A percentile compares a stretch with the other conserved stretches of the same genome.
Conservation (phyloP, 2,797 vertebrate species). For the Ctenopoma kingsleyae region DNA sequence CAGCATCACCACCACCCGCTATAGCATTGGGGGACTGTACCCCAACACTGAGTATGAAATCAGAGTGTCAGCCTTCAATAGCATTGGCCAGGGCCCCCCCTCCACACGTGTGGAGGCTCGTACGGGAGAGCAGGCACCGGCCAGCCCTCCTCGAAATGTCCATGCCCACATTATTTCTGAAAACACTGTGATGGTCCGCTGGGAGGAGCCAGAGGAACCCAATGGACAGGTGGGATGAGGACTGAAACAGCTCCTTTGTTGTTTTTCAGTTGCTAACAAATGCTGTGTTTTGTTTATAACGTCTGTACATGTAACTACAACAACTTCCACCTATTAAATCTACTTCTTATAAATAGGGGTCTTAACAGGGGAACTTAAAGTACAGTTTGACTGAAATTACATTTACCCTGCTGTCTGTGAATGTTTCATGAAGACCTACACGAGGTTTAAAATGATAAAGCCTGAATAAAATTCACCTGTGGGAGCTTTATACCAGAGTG, state of each 20-base stretch:
- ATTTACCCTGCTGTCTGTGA: neutral
- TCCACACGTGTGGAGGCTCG: conserved; percentile 93
- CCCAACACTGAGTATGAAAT: conserved; percentile 98
- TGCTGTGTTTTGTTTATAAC: no score
- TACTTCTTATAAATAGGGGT: neutral
- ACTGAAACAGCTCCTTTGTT: neutral
- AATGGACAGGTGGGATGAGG: conserved; percentile 90
- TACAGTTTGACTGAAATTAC: neutral
- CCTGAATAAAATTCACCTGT: conserved; percentile 38
- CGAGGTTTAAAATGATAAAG: conserved; percentile 40
- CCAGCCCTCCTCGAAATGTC: conserved; percentile 94
- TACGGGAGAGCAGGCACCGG: conserved; percentile 95
- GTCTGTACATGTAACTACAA: no score
- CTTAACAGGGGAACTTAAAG: neutral
- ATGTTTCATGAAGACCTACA: neutral
- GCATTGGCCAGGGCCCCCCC: conserved; percentile 95
- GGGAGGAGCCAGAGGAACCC: conserved; percentile 98
- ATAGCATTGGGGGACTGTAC: conserved; percentile 98
- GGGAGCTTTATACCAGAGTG: conserved; percentile 47
- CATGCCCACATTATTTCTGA: conserved; percentile 94
- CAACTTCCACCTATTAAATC: neutral
- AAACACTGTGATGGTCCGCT: conserved; percentile 96
- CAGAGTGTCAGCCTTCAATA: conserved; percentile 95
- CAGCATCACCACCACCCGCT: conserved; percentile 97
- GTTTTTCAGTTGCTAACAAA: no score